These are phyloP conservation scores for Pedicia rivosa DNA, from an alignment of 2,888 invertebrate genomes.

Conservation along the genomic window DNA sequence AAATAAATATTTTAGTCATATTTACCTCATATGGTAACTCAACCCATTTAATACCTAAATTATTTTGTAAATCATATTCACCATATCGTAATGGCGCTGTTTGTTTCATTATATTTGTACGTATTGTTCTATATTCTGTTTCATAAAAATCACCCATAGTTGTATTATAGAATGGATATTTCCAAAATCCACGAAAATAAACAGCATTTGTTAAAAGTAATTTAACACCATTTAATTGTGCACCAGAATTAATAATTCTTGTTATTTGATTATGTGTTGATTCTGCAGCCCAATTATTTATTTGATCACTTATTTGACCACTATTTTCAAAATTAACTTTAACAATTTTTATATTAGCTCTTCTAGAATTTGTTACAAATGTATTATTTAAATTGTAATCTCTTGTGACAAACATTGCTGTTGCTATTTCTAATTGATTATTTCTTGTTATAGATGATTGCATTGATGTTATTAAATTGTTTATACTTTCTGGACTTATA, in stretches of 20 bases:
- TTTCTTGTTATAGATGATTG: not conserved
- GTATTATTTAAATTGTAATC: constrained; percentile 5
- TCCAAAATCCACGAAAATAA: constrained; percentile 17
- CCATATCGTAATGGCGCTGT: constrained; percentile 32
- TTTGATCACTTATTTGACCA: constrained; percentile 25
- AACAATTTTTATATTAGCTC: constrained; percentile 23
- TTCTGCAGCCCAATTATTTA: constrained; percentile 43
- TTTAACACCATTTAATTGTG: no score
- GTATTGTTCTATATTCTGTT: constrained; percentile 35
- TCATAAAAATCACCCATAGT: constrained; percentile 38
- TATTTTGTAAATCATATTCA: not conserved
- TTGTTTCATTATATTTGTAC: constrained; percentile 45
- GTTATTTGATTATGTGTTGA: constrained; percentile 40
- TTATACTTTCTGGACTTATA: not conserved
- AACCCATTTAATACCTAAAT: constrained; percentile 19
- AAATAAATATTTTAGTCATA: no score
- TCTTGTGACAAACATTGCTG: constrained; percentile 12
- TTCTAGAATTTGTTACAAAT: constrained; percentile 7
- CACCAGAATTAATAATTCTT: constrained; percentile 25
- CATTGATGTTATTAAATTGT: constrained; percentile 1
- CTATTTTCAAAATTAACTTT: constrained; percentile 36
- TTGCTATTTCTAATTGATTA: constrained; percentile 12
- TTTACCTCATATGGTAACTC: constrained; percentile 54
- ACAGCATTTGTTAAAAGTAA: constrained; percentile 15
- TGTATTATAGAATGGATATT: constrained; percentile 11